Percentiles rank a stretch among this genome's conserved stretches.
phyloP scores from a whole-genome alignment of 2,888 invertebrate genomes.

The Cyaniris semiargus region DNA sequence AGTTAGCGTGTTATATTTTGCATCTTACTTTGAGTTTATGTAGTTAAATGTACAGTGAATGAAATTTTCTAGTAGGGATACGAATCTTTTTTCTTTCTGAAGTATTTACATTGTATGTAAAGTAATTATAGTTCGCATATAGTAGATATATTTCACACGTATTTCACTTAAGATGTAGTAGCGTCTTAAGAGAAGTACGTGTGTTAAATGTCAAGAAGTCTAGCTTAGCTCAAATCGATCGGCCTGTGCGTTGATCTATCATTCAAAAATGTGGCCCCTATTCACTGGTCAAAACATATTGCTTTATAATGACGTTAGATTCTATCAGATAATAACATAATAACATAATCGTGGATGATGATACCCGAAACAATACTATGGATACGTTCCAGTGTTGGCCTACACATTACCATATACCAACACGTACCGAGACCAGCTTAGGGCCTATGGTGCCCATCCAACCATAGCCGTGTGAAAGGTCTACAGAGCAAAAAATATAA shows the following conservation, averaged over 20 bases:
- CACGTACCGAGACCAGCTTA: neutral
- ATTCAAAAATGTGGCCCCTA: neutral
- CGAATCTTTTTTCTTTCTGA: too few relatives aligned
- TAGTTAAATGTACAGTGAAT: too few relatives aligned
- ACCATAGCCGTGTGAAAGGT: neutral
- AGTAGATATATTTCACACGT: too few relatives aligned
- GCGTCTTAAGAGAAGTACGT: too few relatives aligned
- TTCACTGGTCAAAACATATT: neutral
- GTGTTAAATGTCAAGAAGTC: too few relatives aligned
- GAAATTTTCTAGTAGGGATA: too few relatives aligned
- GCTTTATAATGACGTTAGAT: neutral
- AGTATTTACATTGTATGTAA: too few relatives aligned
- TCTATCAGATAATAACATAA: neutral
- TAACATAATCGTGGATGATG: neutral
- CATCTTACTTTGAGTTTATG: too few relatives aligned
- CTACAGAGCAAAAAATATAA: neutral
- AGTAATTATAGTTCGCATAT: too few relatives aligned
- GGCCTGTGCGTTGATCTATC: too few relatives aligned
- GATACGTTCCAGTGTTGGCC: neutral
- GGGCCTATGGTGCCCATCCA: neutral
- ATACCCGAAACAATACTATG: neutral
- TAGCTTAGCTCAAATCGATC: too few relatives aligned
- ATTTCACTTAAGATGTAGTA: too few relatives aligned
- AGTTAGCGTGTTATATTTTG: neutral
- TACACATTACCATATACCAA: neutral